phyloP scores from a whole-genome alignment of 2,113 vertebrate genomes.

The Sus scrofa region DNA sequence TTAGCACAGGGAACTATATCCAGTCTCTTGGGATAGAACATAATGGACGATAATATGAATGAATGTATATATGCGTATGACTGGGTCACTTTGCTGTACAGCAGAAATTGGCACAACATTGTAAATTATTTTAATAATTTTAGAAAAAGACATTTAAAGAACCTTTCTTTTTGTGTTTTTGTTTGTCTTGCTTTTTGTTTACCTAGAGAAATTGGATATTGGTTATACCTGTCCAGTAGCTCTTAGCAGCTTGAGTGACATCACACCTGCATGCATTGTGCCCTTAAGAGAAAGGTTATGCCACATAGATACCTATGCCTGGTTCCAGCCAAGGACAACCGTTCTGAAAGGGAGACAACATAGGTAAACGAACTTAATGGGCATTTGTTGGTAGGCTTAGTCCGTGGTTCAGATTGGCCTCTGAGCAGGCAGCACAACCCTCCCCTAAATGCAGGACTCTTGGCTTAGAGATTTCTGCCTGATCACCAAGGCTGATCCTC shows the following conservation, averaged over 20 bases:
- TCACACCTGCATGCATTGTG: background rate
- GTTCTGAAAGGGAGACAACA: background rate
- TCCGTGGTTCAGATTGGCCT: background rate
- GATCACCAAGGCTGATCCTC: background rate
- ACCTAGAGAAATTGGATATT: background rate
- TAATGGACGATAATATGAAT: no score
- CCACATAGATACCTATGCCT: background rate
- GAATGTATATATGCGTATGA: no score
- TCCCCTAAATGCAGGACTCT: no score
- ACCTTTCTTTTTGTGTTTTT: background rate
- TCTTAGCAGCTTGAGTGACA: background rate
- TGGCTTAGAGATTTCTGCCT: background rate
- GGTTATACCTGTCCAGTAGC: background rate
- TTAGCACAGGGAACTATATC: no score
- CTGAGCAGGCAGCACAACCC: accelerated
- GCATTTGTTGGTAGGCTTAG: background rate
- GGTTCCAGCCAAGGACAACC: background rate
- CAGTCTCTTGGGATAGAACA: no score
- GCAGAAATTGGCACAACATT: no score
- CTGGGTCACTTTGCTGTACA: no score
- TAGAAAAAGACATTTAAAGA: background rate
- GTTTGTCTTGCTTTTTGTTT: background rate
- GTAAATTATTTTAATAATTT: no score
- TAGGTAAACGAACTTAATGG: no score
- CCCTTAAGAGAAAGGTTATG: background rate